These are phyloP conservation scores for Drosophila sp. DNA, from an alignment of 1,140 invertebrate species.

Conservation along the genomic window DNA sequence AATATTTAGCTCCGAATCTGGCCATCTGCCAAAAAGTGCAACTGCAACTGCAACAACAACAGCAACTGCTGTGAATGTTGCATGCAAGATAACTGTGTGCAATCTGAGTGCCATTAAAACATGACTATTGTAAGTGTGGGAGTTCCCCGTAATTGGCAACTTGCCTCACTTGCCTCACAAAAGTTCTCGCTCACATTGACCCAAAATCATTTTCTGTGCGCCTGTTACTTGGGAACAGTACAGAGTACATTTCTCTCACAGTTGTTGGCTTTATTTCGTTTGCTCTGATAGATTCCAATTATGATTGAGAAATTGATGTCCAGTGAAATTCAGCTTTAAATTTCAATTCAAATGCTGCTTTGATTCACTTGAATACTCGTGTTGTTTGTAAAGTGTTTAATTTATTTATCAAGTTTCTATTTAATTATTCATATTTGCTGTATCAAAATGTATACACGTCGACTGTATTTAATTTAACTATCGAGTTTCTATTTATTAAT, in stretches of 20 bases:
- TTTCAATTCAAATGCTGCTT: too few species aligned
- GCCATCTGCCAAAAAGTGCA: constrained; percentile 51
- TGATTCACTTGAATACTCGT: too few species aligned
- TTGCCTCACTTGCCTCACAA: neutral
- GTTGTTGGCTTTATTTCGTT: too few species aligned
- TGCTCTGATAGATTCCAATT: too few species aligned
- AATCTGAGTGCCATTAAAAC: neutral
- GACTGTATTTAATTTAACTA: too few species aligned
- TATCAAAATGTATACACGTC: too few species aligned
- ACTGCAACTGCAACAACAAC: constrained; percentile 10
- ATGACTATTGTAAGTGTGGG: neutral
- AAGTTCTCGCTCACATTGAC: neutral
- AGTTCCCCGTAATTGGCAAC: neutral
- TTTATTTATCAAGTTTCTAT: too few species aligned
- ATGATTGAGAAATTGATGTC: too few species aligned
- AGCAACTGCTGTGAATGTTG: constrained; percentile 41
- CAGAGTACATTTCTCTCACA: neutral
- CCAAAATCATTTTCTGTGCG: neutral
- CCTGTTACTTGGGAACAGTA: neutral
- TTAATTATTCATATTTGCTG: too few species aligned
- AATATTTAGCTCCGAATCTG: constrained; percentile 44
- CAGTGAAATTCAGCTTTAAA: too few species aligned
- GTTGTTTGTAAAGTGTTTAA: too few species aligned
- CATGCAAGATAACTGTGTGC: constrained; percentile 61
- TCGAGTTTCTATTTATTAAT: too few species aligned